Evolutionary conservation across 2,797 vertebrate genomes (phyloP), one percentile per base, ranked within the genome.

Genomic region (Hippocampus kuda): DNA sequence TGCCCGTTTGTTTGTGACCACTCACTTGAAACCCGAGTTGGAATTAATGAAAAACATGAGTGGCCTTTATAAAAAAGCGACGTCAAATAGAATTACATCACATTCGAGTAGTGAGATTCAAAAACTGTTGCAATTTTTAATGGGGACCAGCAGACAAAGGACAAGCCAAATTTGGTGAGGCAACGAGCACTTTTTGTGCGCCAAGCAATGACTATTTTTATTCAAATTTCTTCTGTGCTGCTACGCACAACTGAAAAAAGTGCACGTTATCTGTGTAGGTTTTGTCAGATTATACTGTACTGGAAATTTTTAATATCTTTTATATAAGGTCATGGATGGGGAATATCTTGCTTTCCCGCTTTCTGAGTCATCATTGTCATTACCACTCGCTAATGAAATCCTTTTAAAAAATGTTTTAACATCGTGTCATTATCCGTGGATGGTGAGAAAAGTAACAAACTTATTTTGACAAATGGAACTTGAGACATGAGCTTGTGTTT

Each of bases 1-100:
- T 85, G 87, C 83, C 75, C 78, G 42, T 86, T 90, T 89, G 84
- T 90, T 89, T 89, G 77, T 77, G 76, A 82, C 82, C 87, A 76
- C 60, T 88, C 57, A 1, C 68, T 82, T 77, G 82, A 80, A 86
- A 85, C 85, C 84, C 77, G 67, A 9, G 53, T 80, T 76, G 85
- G 80, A 38, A 86, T 83, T 88, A 71, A 78, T 78, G 74, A 66
- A 66, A 73, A 79, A 79, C 79, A 74, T 81, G 78, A 76, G 76
- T 76, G 59, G 74, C 63, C 76, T 81, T 38, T 75, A 65, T 83
- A 81, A 86, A 89, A 89, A 68, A 18, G 56, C 30, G n/a, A 67
- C 74, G 78, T 77, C 71, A 82, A 75, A 80, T 76, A 68, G 49
- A n/a, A 42, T 42, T 44, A 20, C 3, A 34, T 34, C 27, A 67